Base-by-base conservation (phyloP, 2,888 invertebrate species). In the Acanthosepion pharaonis region DNA sequence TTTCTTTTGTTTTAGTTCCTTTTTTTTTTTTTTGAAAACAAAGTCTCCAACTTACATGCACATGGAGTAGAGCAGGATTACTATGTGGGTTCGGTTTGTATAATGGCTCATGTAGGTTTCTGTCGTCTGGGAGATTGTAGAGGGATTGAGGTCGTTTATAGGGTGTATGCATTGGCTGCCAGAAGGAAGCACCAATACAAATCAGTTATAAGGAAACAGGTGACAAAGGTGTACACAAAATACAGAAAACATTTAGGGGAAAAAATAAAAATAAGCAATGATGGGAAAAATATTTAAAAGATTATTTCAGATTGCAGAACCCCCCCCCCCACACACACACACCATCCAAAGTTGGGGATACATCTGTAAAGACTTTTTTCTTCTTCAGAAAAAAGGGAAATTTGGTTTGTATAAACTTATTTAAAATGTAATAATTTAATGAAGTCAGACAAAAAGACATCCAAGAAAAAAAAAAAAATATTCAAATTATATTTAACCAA, bases 71-170 rank as follows among this genome's bases (percentile, higher is more conserved):
- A 92, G 23, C 92, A 92, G 51, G 92, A 51, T 25, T 92, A 78
- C n/a, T 78, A 78, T 78, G 11, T 78, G 78, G 78, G 53, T 92
- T 92, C 49, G n/a, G 51, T 92, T 49, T 92, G 51, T 92, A 92
- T 92, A 51, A 4, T n/a, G 92, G 92, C 51, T 92, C 92, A 28
- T n/a, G 92, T 42, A 91, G 51, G 25, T 91, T 92, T 59, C 28
- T 48, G 55, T 94, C 94, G 95, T 95, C 95, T 94, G 96, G 96
- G 94, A 96, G 94, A 95, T 96, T 96, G 94, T 96, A 96, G 95
- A 96, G 96, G 94, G 96, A 96, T 95, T 96, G 96, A 94, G 96
- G 96, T 94, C 96, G 96, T 93, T 96, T 91, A 53, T 42, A 53
- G 91, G 53, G 55, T 25, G 51, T 55, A 42, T 94, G 20, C 42